Evolutionary conservation across 1,140 invertebrate species (phyloP), one percentile per base, ranked within the genome.

Genomic region (Papilio aristodemus): DNA sequence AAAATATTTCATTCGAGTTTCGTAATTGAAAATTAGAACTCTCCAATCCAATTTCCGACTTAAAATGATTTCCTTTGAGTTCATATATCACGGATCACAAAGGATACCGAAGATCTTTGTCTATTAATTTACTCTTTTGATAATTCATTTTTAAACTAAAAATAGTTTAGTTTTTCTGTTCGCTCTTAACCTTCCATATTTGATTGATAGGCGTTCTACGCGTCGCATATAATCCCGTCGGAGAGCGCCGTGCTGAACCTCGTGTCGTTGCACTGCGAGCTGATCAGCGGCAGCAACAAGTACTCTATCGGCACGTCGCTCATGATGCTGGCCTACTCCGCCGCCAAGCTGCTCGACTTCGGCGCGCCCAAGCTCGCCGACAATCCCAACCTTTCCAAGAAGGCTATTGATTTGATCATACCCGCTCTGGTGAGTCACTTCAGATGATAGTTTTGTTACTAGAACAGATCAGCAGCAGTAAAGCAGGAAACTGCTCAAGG

Each of bases 141-240:
- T 4, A 14, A 1, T 41, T 4, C 1, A 41, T 41, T 41, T 8
- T 9, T 41, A 2, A n/a, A 11, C 10, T 27, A 27, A 57, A 4
- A 57, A 14, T 7, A 19, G 9, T 1, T 14, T n/a, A n/a, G n/a
- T n/a, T n/a, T n/a, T n/a, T n/a, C n/a, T n/a, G n/a, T n/a, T n/a
- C n/a, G n/a, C n/a, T n/a, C n/a, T n/a, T 19, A 22, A 11, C 8
- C 50, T 66, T 2, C 22, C 46, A 1, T 46, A 62, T 72, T 68
- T 73, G 6, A 43, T 54, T 72, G 70, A 41, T 84, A 96, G 95
- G 94, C 93, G 50, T 94, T 94, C 5, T 96, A 95, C 81, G 93
- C 94, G 14, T 95, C 94, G 74, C 96, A 97, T 81, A 94, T 96
- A 6, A 95, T 97, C 73, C 96, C 96, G 22, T 94, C 95, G 0